Base-by-base conservation (phyloP, 2,888 invertebrate genomes). In the Sussaba pulchella region DNA sequence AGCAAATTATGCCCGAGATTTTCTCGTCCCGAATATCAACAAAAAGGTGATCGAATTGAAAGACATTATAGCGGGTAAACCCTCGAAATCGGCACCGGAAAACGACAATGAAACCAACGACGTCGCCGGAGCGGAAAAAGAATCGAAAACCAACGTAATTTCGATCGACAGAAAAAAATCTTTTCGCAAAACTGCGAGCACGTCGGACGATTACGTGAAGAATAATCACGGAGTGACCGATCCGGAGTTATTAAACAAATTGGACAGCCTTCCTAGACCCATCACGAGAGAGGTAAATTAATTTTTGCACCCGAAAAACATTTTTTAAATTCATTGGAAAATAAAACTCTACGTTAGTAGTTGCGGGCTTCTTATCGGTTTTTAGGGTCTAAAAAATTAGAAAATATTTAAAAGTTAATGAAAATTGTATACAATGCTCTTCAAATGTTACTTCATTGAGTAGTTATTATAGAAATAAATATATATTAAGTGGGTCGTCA, bases 1-100 rank as follows among this genome's bases (percentile, higher is more conserved):
- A 67, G 98, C 98, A 19, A 97, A 98, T 90, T 98, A 97, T 93
- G 97, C 97, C 67, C 96, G 96, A 91, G 97, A 98, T 87, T 96
- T 97, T 86, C 94, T 98, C 17, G 95, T 98, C 83, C 96, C 96
- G 90, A 97, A 95, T 90, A 93, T 98, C 66, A 95, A 95, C 87
- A 95, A 95, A 88, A 96, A 96, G 93, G 95, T 97, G 57, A 93
- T 95, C 31, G 96, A 96, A 90, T 93, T 96, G 71, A 95, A 95
- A 92, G 94, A 95, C 87, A 93, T 95, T 82, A 94, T 95, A 85
- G 93, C 94, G 81, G 95, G 95, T 0, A 94, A 94, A 92, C 88
- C 90, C 1, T 91, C 90, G 72, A 92, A 92, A 66, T 76, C 81
- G 14, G 84, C 84, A 9, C 77, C 86, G 8, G 84, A 87, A 54